These are phyloP conservation scores for Mayetiola destructor DNA, from an alignment of 2,888 invertebrate species.

Conservation along the genomic window DNA sequence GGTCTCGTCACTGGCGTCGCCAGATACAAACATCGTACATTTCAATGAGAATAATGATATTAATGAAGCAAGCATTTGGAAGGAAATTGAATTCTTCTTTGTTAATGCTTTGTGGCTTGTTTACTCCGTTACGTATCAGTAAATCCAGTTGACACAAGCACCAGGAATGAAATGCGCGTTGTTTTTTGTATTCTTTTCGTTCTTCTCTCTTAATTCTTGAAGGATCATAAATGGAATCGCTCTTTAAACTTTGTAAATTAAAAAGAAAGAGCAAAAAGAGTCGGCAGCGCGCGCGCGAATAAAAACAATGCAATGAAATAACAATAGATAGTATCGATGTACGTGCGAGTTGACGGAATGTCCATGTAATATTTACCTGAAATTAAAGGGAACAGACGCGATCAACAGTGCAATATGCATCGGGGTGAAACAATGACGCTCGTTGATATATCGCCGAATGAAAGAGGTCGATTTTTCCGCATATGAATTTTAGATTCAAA, in stretches of 20 bases:
- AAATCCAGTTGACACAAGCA: constrained; percentile 12
- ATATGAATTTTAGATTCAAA: neutral
- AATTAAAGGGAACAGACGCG: neutral
- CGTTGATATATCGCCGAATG: neutral
- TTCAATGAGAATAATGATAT: no score
- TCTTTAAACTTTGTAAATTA: neutral
- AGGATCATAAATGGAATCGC: no score
- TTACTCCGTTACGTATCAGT: constrained; percentile 5
- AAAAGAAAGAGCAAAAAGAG: neutral
- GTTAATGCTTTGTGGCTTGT: constrained; percentile 1
- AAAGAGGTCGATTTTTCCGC: neutral
- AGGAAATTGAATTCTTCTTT: neutral
- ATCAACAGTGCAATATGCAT: constrained; percentile 7
- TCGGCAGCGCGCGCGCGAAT: neutral
- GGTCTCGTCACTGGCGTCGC: neutral
- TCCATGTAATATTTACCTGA: neutral
- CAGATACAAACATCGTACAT: no score
- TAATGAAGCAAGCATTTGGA: no score
- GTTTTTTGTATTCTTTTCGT: neutral
- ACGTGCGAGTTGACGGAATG: neutral
- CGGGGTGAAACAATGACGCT: no score
- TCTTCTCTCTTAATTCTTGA: no score
- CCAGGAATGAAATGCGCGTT: neutral
- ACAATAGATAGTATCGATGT: constrained; percentile 2
- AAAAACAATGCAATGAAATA: neutral